Conservation (phyloP, 2,888 invertebrate genomes). For the Muscina levida region DNA sequence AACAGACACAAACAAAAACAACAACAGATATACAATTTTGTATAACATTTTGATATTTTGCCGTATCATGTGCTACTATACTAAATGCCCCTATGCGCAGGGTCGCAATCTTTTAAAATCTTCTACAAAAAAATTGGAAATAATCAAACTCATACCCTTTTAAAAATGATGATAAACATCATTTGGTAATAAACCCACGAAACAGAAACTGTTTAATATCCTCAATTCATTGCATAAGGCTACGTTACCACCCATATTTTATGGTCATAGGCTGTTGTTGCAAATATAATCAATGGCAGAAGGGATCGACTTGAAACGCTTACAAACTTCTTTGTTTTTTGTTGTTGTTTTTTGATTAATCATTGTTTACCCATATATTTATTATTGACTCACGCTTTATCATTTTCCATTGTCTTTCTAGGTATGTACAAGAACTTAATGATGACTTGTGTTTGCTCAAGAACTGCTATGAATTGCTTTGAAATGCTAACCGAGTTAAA, state of each 20-base stretch:
- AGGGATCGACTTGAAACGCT: too few species aligned
- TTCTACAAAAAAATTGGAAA: constrained; percentile 34
- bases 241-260: constrained; percentile 1
- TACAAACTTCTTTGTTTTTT: too few species aligned
- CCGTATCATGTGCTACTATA: constrained; percentile 36
- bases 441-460: too few species aligned
- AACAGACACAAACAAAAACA: background rate
- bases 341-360: constrained; percentile 52
- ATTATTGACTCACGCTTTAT: background rate
- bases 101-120: constrained; percentile 10
- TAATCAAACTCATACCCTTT: constrained; percentile 52
- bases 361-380: constrained; percentile 52
- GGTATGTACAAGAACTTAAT: constrained; percentile 50
- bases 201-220: too few species aligned
- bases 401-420: constrained; percentile 46
- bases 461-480: too few species aligned
- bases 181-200: background rate
- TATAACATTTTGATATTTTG: constrained; percentile 6
- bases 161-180: constrained; percentile 61
- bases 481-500: too few species aligned
- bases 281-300: constrained; percentile 1
- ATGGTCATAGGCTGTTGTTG: constrained; percentile 16
- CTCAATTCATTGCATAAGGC: too few species aligned
- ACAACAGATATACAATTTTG: background rate
- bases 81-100: constrained; percentile 38